Evolutionary conservation across 1,140 invertebrate genomes (phyloP).

Genomic region (Drosophila lacertosa): DNA sequence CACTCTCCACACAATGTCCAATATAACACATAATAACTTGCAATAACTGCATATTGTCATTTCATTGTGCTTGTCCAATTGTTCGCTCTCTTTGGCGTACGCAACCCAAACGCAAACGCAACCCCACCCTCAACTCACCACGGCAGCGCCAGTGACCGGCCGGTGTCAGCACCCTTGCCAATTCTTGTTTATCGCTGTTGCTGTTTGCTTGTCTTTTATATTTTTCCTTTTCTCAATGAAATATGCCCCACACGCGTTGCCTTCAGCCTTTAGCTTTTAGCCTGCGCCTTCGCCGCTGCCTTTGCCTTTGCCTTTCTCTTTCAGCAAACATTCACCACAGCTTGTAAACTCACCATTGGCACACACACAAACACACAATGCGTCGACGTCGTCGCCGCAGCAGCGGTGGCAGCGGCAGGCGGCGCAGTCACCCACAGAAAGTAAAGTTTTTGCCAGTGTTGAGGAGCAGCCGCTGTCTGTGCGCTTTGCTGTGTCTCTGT

Average conservation of each 20-base stretch:
- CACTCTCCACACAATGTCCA: constrained; percentile 10
- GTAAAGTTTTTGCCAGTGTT: constrained; percentile 46
- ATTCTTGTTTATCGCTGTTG: constrained; percentile 34
- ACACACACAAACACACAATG: constrained; percentile 45
- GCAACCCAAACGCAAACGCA: constrained; percentile 10
- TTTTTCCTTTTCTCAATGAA: constrained; percentile 75
- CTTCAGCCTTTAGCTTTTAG: constrained; percentile 35
- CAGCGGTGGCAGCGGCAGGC: constrained; percentile 11
- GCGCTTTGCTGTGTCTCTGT: constrained; percentile 20
- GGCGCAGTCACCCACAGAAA: constrained; percentile 37
- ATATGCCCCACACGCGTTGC: constrained; percentile 49
- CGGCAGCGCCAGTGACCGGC: constrained; percentile 2
- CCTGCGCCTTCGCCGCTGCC: constrained; percentile 45
- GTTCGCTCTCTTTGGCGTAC: constrained; percentile 35
- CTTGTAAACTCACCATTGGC: constrained; percentile 49
- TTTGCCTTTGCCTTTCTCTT: constrained; percentile 74
- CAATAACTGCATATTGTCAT: constrained; percentile 38
- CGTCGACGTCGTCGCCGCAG: constrained; percentile 26
- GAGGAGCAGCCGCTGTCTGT: constrained; percentile 28
- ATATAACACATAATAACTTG: constrained; percentile 34
- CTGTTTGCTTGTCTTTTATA: constrained; percentile 39
- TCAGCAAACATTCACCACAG: constrained; percentile 75
- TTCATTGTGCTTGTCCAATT: constrained; percentile 45
- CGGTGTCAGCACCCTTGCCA: too few relatives aligned
- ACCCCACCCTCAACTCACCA: constrained; percentile 21